Evolutionary conservation across 2,113 vertebrate genomes (phyloP), one percentile per base, ranked within the genome.

Genomic region (Mustela lutreola): DNA sequence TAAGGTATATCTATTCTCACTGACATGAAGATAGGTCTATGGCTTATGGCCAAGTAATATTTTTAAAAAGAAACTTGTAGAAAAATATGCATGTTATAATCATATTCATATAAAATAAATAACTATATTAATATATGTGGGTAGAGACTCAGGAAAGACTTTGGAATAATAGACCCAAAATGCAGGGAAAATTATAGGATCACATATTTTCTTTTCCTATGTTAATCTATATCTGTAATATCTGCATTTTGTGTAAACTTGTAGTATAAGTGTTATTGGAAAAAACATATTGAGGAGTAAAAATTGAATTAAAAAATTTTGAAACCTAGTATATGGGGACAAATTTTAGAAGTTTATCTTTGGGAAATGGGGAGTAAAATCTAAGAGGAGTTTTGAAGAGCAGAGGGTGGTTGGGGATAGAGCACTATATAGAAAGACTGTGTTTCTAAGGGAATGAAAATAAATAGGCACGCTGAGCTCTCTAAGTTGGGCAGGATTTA

Each of bases 281-380:
- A 33, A 86, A 92, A 93, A 84, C 11, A 33, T 78, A 58, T 78
- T 88, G 24, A 96, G 78, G 36, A 95, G 7, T 82, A 56, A 89
- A 91, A 82, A 76, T 1, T 39, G 31, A 91, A 83, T 53, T 45
- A 71, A 70, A 87, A 45, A 4, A 14, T 42, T 45, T 18, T 39
- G 75, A 39, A 82, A 36, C 24, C 24, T 75, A 42, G 15, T 11
- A 65, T 5, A 31, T 39, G 7, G 16, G 4, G 15, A 82, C 53
- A 86, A 81, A 22, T 14, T 63, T 79, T 63, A 80, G 22, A 94
- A 95, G 73, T 85, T 56, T 91, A 67, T 62, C 7, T 83, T 88
- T 45, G 56, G 16, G 22, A 60, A 48, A 76, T 1, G 9, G 26
- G 53, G 1, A 7, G 33, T 63, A 92, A 95, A 60, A 53, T 39